Evolutionary conservation across 2,888 invertebrate genomes (phyloP), one percentile per base, ranked within the genome.

Genomic region (Drosophila hamatofila): DNA sequence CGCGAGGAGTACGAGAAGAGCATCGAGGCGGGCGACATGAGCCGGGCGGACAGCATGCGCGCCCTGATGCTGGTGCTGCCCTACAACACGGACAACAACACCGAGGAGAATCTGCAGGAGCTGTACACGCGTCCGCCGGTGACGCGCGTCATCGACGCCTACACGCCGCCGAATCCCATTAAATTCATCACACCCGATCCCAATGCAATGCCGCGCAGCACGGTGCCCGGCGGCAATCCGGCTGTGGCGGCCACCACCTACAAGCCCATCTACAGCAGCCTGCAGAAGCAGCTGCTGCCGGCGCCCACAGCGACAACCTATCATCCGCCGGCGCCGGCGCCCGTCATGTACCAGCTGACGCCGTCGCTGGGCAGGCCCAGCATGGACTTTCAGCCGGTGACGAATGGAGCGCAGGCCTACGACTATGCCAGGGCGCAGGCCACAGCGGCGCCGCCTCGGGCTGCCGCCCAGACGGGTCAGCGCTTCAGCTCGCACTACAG

Each of bases 181-280:
- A 92, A 91, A 61, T 91, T 90, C 11, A 74, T 91, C 2, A 91
- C 92, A 0, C 84, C 91, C 37, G 89, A 91, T 68, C 75, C 90
- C 1, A 81, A 80, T 5, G 82, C 88, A 0, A 65, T 87, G 27
- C 90, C 90, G 0, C 85, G 91, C 18, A 83, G 84, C 8, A 91
- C 91, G 11, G 85, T 88, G 14, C 83, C 89, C 1, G 84, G 85
- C 0, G 89, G 83, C 9, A 86, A 88, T 83, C 85, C 90, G 1
- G 93, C 93, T 30, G 72, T 92, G 39, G 91, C 91, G n/a, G 92
- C 93, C 25, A 93, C 94, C 8, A 94, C 94, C 1, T 94, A 94
- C 76, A 92, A 92, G 61, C 93, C 94, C 8, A 93, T 93, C 9
- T 89, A 93, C 42, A 54, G 60, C n/a, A 48, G 39, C 41, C 60